Percentiles rank a stretch among this genome's conserved stretches.
Evolutionary conservation across 2,888 invertebrate genomes (phyloP).

Genomic region (Candidula unifasciata): DNA sequence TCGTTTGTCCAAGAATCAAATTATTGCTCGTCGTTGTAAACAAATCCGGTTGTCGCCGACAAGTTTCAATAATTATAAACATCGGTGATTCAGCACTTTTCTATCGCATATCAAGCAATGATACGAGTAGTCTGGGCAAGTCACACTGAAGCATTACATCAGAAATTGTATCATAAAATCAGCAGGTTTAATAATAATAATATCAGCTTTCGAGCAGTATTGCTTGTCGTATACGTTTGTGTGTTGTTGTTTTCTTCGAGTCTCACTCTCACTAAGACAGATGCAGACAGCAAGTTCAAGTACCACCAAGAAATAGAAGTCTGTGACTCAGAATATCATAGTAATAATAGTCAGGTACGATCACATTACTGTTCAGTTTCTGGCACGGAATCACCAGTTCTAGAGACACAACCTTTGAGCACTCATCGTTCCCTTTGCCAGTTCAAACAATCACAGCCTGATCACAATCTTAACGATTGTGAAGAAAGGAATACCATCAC

Average conservation of each 20-base stretch:
- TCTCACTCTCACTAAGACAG: not conserved
- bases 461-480: not conserved
- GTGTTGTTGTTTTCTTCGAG: not conserved
- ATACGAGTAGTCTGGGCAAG: not conserved
- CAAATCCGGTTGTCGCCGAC: not conserved
- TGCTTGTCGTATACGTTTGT: not conserved
- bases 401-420: not conserved
- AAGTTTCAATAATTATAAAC: too few species aligned
- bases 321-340: not conserved
- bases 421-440: not conserved
- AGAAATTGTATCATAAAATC: not conserved
- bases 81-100: slow-evolving; percentile 23
- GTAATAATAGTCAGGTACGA: not conserved
- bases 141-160: not conserved
- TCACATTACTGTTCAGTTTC: not conserved
- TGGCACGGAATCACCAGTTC: not conserved
- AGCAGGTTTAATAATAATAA: not conserved
- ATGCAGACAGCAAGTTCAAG: not conserved
- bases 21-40: not conserved
- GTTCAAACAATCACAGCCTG: not conserved
- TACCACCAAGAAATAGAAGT: too few species aligned
- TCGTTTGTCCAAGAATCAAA: slow-evolving; percentile 6
- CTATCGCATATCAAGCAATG: not conserved
- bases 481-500: not conserved
- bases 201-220: not conserved